phyloP scores from a whole-genome alignment of 2,797 vertebrate genomes.

The Anniella stebbinsi region DNA sequence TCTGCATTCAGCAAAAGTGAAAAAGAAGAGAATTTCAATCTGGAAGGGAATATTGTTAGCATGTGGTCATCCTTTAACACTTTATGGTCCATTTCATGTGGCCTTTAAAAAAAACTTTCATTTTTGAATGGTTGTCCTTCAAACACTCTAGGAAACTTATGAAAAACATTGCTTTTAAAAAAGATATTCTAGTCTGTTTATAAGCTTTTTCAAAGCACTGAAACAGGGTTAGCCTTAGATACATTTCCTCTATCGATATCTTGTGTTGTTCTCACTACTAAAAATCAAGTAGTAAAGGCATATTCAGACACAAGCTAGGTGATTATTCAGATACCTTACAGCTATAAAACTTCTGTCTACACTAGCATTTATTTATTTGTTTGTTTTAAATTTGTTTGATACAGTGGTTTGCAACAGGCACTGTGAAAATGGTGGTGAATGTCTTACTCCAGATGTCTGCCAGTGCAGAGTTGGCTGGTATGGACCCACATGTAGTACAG shows the following conservation, averaged over 20 bases:
- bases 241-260: neutral
- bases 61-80: neutral
- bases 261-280: neutral
- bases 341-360: neutral
- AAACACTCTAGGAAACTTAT: neutral
- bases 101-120: too few species aligned
- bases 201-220: neutral
- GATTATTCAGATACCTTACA: neutral
- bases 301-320: slow-evolving; percentile 17
- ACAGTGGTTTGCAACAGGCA: slow-evolving; percentile 94
- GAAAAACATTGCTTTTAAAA: neutral
- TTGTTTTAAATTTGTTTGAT: slow-evolving; percentile 17
- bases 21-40: neutral
- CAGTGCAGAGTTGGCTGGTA: slow-evolving; percentile 88
- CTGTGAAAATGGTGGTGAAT: slow-evolving; percentile 92
- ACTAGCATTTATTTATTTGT: neutral
- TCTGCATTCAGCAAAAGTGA: accelerated
- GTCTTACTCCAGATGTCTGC: slow-evolving; percentile 88
- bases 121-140: neutral
- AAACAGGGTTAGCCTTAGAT: neutral
- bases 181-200: neutral
- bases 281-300: slow-evolving; percentile 6
- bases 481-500: slow-evolving; percentile 90
- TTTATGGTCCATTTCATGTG: neutral
- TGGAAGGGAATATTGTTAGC: neutral